Percentiles rank a stretch among this genome's conserved stretches.
Conservation (phyloP, 2,888 invertebrate genomes). For the Parnassius apollo region DNA sequence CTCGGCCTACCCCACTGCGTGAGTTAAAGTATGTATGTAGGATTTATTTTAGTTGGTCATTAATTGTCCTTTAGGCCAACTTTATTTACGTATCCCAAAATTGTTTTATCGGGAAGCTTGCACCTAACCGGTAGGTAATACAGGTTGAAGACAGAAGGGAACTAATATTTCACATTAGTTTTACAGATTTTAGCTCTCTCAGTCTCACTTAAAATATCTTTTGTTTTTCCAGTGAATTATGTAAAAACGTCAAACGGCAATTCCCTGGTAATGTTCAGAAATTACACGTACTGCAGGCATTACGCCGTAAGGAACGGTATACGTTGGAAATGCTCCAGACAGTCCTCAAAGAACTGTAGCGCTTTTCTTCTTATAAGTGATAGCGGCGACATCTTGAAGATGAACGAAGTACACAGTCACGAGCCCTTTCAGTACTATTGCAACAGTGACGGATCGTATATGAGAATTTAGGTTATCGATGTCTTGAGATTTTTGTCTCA, state of each 20-base stretch:
- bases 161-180: too few species aligned
- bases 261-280: constrained; percentile 32
- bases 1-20: too few species aligned
- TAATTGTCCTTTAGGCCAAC: too few species aligned
- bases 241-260: constrained; percentile 33
- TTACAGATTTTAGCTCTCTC: not conserved
- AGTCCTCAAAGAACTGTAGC: constrained; percentile 37
- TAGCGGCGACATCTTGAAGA: constrained; percentile 33
- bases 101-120: too few species aligned
- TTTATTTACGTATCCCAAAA: too few species aligned
- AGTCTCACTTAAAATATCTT: not conserved
- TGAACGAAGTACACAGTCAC: constrained; percentile 38
- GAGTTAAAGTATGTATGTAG: too few species aligned
- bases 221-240: constrained; percentile 34
- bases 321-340: constrained; percentile 42
- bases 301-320: constrained; percentile 35
- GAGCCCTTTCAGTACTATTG: constrained; percentile 33
- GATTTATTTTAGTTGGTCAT: too few species aligned
- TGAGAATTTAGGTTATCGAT: constrained; percentile 1
- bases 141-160: too few species aligned
- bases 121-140: too few species aligned
- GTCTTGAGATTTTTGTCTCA: too few species aligned
- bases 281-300: constrained; percentile 41
- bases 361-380: constrained; percentile 37
- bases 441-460: constrained; percentile 28